Base-by-base conservation (phyloP, 2,888 invertebrate species). In the Clusia tigrina region DNA sequence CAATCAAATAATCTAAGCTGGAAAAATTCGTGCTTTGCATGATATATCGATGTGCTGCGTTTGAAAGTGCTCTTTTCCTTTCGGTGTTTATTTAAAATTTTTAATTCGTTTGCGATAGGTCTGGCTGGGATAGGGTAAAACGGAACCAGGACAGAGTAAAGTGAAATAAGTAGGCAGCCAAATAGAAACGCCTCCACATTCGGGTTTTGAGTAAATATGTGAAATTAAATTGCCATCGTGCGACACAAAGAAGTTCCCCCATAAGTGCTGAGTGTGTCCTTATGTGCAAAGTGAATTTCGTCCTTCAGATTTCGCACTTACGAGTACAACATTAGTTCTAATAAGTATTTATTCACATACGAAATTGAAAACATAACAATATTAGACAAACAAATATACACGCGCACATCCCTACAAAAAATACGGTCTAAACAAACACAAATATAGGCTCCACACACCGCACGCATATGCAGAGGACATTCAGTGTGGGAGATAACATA, bases 1-100 rank as follows among this genome's bases (percentile, higher is more conserved):
- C 2, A 55, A 58, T 20, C 48, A 60, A 54, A 63, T 60, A 59
- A 42, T n/a, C 38, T n/a, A 65, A 59, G 54, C 60, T 60, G 46
- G 46, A 46, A 46, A 59, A 62, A 64, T 60, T 54, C 60, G 63
- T 56, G 57, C 58, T 38, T 32, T 23, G 58, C 58, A 64, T 53
- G 57, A 25, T 63, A 57, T 62, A 57, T 64, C 15, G 22, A 48
- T 20, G 48, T 48, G 20, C 15, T 22, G 20, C 20, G n/a, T n/a
- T 42, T 17, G 6, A 32, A 42, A 42, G n/a, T n/a, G 42, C 9
- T 15, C 9, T 15, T 42, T 15, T 42, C 32, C 25, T 23, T 57
- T 57, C 1, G 38, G 37, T 56, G 37, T 32, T 20, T 42, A 57
- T 17, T 46, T 42, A 12, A 22, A 56, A 42, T 38, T 5, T 57